phyloP scores from a whole-genome alignment of 2,113 vertebrate species.

The Lates calcarifer region DNA sequence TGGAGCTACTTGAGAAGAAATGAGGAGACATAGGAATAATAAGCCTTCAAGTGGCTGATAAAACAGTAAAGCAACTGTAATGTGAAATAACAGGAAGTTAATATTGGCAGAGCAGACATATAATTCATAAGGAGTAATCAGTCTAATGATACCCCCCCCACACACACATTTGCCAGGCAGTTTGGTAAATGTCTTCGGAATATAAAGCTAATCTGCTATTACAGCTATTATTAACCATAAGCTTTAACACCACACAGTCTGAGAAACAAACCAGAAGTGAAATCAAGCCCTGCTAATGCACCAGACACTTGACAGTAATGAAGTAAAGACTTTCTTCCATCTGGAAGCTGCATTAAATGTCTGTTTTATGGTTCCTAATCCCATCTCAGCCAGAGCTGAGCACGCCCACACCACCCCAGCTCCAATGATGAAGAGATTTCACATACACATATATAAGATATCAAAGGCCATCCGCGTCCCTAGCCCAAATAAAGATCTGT shows the following conservation, averaged over 20 bases:
- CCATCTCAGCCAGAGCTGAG: slow-evolving; percentile 46
- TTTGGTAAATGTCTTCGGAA: slow-evolving; percentile 52
- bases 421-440: slow-evolving; percentile 59
- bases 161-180: slow-evolving; percentile 33
- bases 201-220: slow-evolving; percentile 52
- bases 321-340: slow-evolving; percentile 72
- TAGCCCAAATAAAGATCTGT: slow-evolving; percentile 61
- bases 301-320: slow-evolving; percentile 73
- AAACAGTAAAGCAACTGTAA: slow-evolving; percentile 33
- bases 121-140: slow-evolving; percentile 48
- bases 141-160: slow-evolving; percentile 46
- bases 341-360: slow-evolving; percentile 76
- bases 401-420: slow-evolving; percentile 40
- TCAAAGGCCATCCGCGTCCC: slow-evolving; percentile 54
- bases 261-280: slow-evolving; percentile 72
- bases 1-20: slow-evolving; percentile 4
- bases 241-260: slow-evolving; percentile 38
- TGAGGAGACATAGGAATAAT: neutral
- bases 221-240: slow-evolving; percentile 57
- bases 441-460: slow-evolving; percentile 63
- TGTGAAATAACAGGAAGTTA: slow-evolving; percentile 34
- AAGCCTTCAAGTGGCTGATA: slow-evolving; percentile 30
- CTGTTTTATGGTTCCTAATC: slow-evolving; percentile 65
- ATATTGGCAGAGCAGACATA: slow-evolving; percentile 37
- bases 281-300: slow-evolving; percentile 58